A percentile compares a stretch with the other conserved stretches of the same genome.
Conservation (phyloP, 2,113 vertebrate species). For the Phrynosoma platyrhinos region DNA sequence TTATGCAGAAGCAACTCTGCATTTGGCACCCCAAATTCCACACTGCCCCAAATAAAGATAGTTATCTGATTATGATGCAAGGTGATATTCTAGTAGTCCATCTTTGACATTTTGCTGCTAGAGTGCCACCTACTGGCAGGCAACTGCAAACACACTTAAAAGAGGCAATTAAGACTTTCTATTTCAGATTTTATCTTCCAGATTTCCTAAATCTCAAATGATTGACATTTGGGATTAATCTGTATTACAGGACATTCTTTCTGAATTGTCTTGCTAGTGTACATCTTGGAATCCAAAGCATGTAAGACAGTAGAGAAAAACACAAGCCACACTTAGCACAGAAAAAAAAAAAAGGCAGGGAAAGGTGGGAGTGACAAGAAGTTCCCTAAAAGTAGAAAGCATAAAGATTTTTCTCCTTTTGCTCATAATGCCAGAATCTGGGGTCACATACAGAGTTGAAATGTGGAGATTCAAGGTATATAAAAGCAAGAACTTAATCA, state of each 20-base stretch:
- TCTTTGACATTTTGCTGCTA: not conserved
- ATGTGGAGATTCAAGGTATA: no score
- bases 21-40: not conserved
- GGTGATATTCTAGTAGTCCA: not conserved
- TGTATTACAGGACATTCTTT: not conserved
- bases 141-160: not conserved
- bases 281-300: not conserved
- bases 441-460: no score
- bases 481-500: not conserved
- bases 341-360: no score
- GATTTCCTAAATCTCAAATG: not conserved
- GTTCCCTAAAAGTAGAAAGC: no score
- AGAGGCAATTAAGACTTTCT: not conserved
- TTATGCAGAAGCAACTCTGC: not conserved
- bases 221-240: not conserved
- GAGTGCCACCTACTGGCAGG: slow-evolving; percentile 32
- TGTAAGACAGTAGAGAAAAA: not conserved
- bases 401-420: no score
- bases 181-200: not conserved
- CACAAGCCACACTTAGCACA: no score
- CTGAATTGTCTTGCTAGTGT: not conserved
- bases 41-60: not conserved
- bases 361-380: no score
- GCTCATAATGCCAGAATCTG: no score
- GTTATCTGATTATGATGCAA: not conserved